Evolutionary conservation across 2,888 invertebrate species (phyloP).

Genomic region (Andrena bicolor): DNA sequence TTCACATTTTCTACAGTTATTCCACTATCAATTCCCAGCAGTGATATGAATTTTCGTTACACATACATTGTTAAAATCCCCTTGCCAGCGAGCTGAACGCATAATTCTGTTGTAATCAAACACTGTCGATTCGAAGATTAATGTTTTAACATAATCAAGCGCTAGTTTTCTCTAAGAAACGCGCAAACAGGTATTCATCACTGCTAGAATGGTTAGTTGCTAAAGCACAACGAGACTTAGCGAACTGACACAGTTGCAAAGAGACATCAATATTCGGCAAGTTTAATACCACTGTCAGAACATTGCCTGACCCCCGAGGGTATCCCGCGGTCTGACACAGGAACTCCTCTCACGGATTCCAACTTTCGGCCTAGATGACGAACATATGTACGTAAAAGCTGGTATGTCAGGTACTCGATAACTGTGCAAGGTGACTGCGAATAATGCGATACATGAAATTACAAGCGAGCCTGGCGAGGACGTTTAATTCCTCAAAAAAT

Average conservation of each 20-base stretch:
- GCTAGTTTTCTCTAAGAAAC: background rate
- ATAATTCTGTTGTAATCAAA: background rate
- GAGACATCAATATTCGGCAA: slow-evolving; percentile 69
- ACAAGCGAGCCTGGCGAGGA: background rate
- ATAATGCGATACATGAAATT: slow-evolving; percentile 25
- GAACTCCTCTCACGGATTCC: slow-evolving; percentile 68
- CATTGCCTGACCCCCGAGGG: slow-evolving; percentile 69
- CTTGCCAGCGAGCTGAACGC: no score
- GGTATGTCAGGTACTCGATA: slow-evolving; percentile 27
- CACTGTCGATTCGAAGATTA: background rate
- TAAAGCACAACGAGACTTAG: slow-evolving; percentile 52
- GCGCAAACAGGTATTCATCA: slow-evolving; percentile 20
- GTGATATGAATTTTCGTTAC: no score
- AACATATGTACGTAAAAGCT: slow-evolving; percentile 52
- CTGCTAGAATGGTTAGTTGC: slow-evolving; percentile 26
- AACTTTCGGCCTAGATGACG: slow-evolving; percentile 64
- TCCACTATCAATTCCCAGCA: no score
- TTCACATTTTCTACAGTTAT: no score
- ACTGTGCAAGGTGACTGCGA: slow-evolving; percentile 21
- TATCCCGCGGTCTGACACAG: slow-evolving; percentile 68
- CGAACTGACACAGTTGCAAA: slow-evolving; percentile 63
- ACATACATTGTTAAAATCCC: no score
- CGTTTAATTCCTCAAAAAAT: background rate
- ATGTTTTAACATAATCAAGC: background rate
- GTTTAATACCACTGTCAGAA: slow-evolving; percentile 78